Base-by-base conservation (phyloP, 2,888 invertebrate genomes). In the Tenthredo mesomela region DNA sequence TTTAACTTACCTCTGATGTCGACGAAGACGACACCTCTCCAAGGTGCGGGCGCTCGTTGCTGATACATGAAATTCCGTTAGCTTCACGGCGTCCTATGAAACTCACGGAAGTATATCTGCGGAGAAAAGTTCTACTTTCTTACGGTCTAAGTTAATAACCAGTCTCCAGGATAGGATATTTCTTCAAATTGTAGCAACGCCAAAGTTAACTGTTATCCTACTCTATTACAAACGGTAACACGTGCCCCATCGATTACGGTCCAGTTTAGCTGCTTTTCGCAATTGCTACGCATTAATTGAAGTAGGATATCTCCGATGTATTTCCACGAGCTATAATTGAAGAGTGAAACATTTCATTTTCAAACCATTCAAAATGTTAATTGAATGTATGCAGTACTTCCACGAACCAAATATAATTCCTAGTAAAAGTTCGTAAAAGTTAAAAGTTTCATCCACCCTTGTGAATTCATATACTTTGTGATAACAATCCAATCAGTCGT, bases 51-150 rank as follows among this genome's bases (percentile, higher is more conserved):
- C 43, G 82, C 67, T 25, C 67, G 25, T 12, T 43, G 40, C n/a
- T 6, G 67, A n/a, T 40, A 82, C 70, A 82, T 82, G 21, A 82
- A 82, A 82, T 82, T 82, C 82, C 82, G 82, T 82, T 82, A 82
- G 67, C 21, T 82, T 50, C 0, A 82, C 65, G 82, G 37, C 47
- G 67, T 67, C 43, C 40, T 61, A 18, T 37, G 47, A 50, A 33
- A 67, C 50, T 82, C 82, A 70, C 82, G 82, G 70, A 82, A 82
- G 67, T 82, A 82, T 82, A 82, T 61, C 21, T 21, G 80, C 33
- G 58, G 61, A 58, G 58, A 80, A 80, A 61, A 80, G 80, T 80
- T 80, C 80, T 58, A 80, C 80, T 80, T 61, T 80, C 80, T 40
- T 58, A 61, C 80, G 80, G 61, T 80, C 61, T 40, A 21, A 58